Conservation (phyloP, 2,888 invertebrate species). For the Sphaerolaimus hirsutus region DNA sequence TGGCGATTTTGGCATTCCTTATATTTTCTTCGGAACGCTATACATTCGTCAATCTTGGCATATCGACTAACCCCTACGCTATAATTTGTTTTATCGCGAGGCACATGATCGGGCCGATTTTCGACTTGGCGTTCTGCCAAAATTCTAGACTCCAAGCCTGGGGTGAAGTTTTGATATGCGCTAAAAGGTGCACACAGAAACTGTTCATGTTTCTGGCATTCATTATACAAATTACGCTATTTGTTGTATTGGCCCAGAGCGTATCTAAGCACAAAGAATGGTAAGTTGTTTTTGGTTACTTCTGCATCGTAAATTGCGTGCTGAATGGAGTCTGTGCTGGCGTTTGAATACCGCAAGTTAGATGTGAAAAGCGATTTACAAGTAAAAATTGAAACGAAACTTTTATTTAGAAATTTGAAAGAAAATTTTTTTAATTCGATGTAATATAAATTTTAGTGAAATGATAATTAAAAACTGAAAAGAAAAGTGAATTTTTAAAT, state of each 20-base stretch:
- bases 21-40: conserved; percentile 11
- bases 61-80: conserved; percentile 18
- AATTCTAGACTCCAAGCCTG: conserved; percentile 14
- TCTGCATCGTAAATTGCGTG: too few species aligned
- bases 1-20: conserved; percentile 16
- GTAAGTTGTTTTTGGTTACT: too few species aligned
- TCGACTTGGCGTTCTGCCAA: conserved; percentile 20
- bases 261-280: conserved; percentile 26
- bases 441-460: too few species aligned
- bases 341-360: too few species aligned
- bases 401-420: too few species aligned
- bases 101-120: conserved; percentile 17
- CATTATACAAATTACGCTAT: conserved; percentile 14
- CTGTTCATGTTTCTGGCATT: not conserved
- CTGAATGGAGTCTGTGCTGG: too few species aligned
- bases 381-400: too few species aligned
- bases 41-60: conserved; percentile 16
- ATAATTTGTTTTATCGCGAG: conserved; percentile 21
- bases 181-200: conserved; percentile 11
- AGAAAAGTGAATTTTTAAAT: too few species aligned
- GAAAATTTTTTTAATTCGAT: too few species aligned
- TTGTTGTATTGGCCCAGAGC: conserved; percentile 15
- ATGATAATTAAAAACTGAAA: too few species aligned
- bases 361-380: too few species aligned
- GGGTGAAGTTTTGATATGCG: conserved; percentile 18